Base-by-base conservation (phyloP, 2,797 vertebrate species). In the Pseudotriccus pelzelni region DNA sequence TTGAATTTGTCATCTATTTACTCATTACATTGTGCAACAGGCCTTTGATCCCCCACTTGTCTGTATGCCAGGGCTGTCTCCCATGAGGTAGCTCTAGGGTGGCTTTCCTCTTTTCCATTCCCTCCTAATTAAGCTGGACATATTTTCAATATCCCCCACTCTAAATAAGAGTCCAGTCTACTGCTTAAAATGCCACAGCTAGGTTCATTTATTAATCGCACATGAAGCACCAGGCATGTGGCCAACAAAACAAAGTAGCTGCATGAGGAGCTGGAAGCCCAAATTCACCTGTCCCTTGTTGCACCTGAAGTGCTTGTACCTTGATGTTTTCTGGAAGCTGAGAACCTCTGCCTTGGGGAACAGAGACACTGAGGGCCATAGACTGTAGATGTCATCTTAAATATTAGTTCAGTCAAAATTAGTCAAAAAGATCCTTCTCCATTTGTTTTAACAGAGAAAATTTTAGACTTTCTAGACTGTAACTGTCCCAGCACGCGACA, bases 1-100 rank as follows among this genome's bases (percentile, higher is more conserved):
- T 49, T 90, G 56, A 39, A 58, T 77, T 92, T 88, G 58, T 76
- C 77, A 91, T 91, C 72, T 93, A 72, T 94, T 95, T 96, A 89
- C 81, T 87, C 63, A 59, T 83, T 94, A 93, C 36, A 18, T 91
- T 93, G 69, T 77, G 70, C 59, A 91, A 87, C 5, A 90, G 66
- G 59, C 55, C 84, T 93, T 90, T 83, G 87, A 93, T 89, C 37
- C 28, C 34, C 23, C 0, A 1, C 56, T 81, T 44, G 17, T 88
- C 47, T 70, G 20, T 59, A 49, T 85, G 60, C 73, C 92, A 82
- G 25, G 24, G 21, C 32, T 79, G 69, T 66, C 81, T 91, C 58
- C 34, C 17, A 13, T 16, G 34, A 73, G 56, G 74, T 55, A 77
- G 23, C 73, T 73, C 69, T 70, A 53, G 73, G 39, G 67, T 94